Evolutionary conservation across 1,140 invertebrate genomes (phyloP).

Genomic region (Carposina sasakii): DNA sequence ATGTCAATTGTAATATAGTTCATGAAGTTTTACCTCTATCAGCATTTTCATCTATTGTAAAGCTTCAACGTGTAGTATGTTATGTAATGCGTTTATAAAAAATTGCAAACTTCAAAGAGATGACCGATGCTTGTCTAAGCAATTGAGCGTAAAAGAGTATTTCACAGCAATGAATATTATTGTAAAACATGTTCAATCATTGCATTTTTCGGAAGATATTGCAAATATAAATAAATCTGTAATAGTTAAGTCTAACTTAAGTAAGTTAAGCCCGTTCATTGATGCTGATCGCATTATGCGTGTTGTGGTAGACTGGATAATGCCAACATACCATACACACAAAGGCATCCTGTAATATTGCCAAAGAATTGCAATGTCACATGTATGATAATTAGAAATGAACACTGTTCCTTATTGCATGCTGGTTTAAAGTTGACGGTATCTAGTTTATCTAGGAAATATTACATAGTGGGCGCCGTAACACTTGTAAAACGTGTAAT

Average conservation of each 20-base stretch:
- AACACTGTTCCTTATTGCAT: constrained; percentile 27
- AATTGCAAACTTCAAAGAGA: constrained; percentile 5
- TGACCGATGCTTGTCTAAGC: too few relatives aligned
- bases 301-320: constrained; percentile 27
- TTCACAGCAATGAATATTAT: not conserved
- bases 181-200: constrained; percentile 1
- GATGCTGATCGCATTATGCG: constrained; percentile 16
- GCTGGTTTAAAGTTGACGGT: constrained; percentile 22
- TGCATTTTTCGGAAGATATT: constrained; percentile 9
- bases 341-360: constrained; percentile 30
- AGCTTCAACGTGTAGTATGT: too few relatives aligned
- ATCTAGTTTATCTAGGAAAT: constrained; percentile 13
- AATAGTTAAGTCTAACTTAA: constrained; percentile 3
- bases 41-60: too few relatives aligned
- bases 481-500: constrained; percentile 18
- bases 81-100: constrained; percentile 12
- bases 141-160: not conserved
- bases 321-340: constrained; percentile 12
- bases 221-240: not conserved
- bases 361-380: constrained; percentile 21
- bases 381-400: constrained; percentile 23
- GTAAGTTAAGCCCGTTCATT: constrained; percentile 8
- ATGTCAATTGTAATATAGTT: too few relatives aligned
- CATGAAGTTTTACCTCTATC: too few relatives aligned
- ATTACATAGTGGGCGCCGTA: constrained; percentile 11